phyloP scores from a whole-genome alignment of 2,888 invertebrate genomes.

The Oscheius sp. region DNA sequence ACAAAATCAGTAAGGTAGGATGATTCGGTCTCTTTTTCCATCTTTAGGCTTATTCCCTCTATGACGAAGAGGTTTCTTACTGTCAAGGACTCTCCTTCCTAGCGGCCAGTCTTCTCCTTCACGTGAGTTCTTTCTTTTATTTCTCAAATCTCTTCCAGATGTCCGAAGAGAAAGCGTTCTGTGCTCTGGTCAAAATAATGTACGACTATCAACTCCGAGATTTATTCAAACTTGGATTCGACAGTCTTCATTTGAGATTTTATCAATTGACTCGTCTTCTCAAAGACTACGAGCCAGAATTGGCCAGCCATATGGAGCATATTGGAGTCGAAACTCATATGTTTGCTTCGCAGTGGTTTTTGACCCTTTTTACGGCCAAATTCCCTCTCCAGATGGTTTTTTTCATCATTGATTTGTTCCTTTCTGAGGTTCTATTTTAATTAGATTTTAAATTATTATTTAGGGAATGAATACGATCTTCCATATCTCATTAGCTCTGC shows the following conservation, averaged over 20 bases:
- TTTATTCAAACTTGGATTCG: slow-evolving; percentile 90
- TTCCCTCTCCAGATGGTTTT: slow-evolving; percentile 96
- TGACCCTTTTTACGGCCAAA: slow-evolving; percentile 97
- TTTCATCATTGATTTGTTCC: slow-evolving; percentile 94
- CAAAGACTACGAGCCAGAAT: slow-evolving; percentile 76
- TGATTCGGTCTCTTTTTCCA: slow-evolving; percentile 1
- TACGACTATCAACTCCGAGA: slow-evolving; percentile 92
- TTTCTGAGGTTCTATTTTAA: slow-evolving; percentile 74
- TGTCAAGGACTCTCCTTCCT: slow-evolving; percentile 98
- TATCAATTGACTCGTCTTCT: slow-evolving; percentile 92
- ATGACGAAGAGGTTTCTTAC: slow-evolving; percentile 96
- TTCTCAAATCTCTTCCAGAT: slow-evolving; percentile 78
- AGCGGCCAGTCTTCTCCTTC: slow-evolving; percentile 91
- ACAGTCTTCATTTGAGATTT: slow-evolving; percentile 89
- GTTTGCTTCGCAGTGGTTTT: slow-evolving; percentile 99
- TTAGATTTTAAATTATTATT: slow-evolving; percentile 47
- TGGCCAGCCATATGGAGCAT: slow-evolving; percentile 74
- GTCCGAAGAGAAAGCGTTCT: slow-evolving; percentile 99
- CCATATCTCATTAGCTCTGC: slow-evolving; percentile 90
- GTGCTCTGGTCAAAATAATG: slow-evolving; percentile 94
- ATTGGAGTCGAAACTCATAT: slow-evolving; percentile 84
- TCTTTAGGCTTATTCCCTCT: slow-evolving; percentile 85
- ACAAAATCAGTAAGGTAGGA: slow-evolving; percentile 84
- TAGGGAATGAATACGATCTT: slow-evolving; percentile 95
- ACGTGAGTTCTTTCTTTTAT: slow-evolving; percentile 76